phyloP scores from a whole-genome alignment of 2,797 vertebrate species.

The Fundulus diaphanus region DNA sequence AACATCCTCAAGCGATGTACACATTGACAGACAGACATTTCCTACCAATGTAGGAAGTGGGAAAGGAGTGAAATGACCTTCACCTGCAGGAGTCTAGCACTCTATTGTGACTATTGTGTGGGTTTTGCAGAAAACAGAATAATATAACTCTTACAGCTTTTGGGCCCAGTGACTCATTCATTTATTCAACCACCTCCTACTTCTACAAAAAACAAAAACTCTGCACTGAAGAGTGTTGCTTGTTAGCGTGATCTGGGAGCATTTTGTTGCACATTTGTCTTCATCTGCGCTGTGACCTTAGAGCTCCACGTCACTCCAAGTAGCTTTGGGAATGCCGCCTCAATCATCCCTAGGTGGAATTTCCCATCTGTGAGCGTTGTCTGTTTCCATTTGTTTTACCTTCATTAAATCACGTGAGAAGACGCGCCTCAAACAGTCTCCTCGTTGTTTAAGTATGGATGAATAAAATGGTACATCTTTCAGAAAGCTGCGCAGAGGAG shows the following conservation, averaged over 20 bases:
- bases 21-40: not conserved
- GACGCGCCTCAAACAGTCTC: conserved; percentile 56
- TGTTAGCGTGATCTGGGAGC: not conserved
- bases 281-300: conserved; percentile 48
- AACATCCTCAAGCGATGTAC: not conserved
- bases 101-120: not conserved
- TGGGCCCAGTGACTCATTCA: no score
- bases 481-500: not conserved
- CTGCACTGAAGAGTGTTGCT: not conserved
- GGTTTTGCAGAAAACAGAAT: not conserved
- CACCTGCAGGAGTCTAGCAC: not conserved
- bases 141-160: no score
- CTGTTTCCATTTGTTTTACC: conserved; percentile 66
- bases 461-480: conserved; percentile 40
- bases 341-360: conserved; percentile 70
- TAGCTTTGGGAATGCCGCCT: conserved; percentile 65
- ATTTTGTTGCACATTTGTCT: conserved; percentile 16
- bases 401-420: conserved; percentile 70
- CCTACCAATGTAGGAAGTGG: not conserved
- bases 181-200: no score
- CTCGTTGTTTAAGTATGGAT: conserved; percentile 67
- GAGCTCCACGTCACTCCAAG: conserved; percentile 58
- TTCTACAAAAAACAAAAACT: not conserved
- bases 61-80: no score
- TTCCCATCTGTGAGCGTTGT: conserved; percentile 69